Evolutionary conservation across 2,797 vertebrate species (phyloP), one percentile per base, ranked within the genome.

Genomic region (Limnodromus scolopaceus): DNA sequence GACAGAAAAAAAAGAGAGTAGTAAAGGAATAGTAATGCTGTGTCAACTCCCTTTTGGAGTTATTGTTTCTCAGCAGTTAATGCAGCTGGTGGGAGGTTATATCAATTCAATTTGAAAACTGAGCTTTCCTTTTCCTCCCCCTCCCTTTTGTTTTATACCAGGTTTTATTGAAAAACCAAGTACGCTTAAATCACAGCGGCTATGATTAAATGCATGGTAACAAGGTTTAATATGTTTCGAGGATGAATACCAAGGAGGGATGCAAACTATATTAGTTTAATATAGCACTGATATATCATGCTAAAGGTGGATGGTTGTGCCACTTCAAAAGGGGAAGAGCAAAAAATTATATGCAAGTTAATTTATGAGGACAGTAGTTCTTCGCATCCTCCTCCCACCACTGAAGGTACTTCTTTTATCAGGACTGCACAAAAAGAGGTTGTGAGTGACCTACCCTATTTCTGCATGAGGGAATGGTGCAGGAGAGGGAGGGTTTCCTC

Each of bases 281-380:
- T 5, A 32, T 2, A n/a, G 45, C 2, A 0, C 10, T 41, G 66
- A 36, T 20, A 16, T 13, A 41, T 36, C 39, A 28, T 11, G 24
- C 32, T 43, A 6, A 41, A 55, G 41, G 77, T 60, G 57, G 63
- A 60, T 22, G 41, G 36, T 7, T 38, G 32, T 25, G 49, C 49
- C 65, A 64, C 28, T 39, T 53, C 46, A 30, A 16, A 58, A 61
- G 27, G 25, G 69, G 66, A 45, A 45, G 10, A 60, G 36, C 28
- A 32, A 60, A 76, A 22, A 48, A 25, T 28, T 24, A 46, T 1
- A 18, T 9, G 10, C 22, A 43, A 57, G 43, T 57, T 87, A 13
- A 63, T 63, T 81, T 38, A 43, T 27, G 38, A 16, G 34, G 25
- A 23, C 7, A 17, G 20, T 7, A 45, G 32, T 14, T 68, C 58